phyloP scores from a whole-genome alignment of 2,888 invertebrate genomes.

The Patella ulyssiponensis region DNA sequence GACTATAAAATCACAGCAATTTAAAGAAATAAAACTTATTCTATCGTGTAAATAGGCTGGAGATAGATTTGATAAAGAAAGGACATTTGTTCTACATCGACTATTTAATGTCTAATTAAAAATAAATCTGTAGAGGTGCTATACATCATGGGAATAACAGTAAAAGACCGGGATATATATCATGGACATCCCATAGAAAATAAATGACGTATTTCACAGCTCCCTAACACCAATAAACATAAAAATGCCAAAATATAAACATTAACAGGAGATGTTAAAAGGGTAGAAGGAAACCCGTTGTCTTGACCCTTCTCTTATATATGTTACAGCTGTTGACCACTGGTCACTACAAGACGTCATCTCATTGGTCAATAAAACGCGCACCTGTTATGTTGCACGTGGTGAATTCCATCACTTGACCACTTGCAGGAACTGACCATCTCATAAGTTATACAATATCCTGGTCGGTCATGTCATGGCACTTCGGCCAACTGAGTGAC shows the following conservation, averaged over 20 bases:
- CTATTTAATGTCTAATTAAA: no score
- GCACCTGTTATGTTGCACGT: constrained; percentile 8
- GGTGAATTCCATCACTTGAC: not conserved
- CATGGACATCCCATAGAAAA: no score
- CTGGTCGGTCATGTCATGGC: not conserved
- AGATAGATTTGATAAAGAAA: no score
- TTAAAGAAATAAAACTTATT: no score
- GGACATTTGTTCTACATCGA: no score
- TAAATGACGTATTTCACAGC: no score
- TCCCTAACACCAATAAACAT: not conserved
- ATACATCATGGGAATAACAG: no score
- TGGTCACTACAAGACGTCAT: not conserved
- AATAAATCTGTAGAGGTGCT: no score
- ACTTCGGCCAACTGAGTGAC: not conserved
- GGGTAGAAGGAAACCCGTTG: not conserved
- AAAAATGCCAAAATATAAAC: not conserved
- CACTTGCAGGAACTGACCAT: not conserved
- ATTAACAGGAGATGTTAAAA: not conserved
- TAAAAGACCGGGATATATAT: no score
- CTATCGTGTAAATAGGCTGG: no score
- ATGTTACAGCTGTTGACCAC: constrained; percentile 3
- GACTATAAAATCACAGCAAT: no score
- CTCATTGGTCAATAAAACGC: not conserved
- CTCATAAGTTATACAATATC: constrained; percentile 1
- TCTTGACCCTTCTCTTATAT: not conserved